phyloP scores from a whole-genome alignment of 2,113 vertebrate species.

The Hemiprocne comata region DNA sequence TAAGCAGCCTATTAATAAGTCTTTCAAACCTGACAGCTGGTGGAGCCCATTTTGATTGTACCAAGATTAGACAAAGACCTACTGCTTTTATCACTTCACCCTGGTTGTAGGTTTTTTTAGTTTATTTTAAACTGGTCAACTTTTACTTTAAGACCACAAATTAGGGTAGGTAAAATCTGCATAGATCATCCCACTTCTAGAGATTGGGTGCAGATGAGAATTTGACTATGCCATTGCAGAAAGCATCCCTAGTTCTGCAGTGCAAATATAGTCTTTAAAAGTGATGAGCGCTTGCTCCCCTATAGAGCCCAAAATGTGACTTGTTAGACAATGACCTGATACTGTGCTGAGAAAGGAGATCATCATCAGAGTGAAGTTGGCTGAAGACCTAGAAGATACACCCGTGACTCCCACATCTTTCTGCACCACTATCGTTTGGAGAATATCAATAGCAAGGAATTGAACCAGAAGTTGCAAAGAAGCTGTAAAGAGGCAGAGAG shows the following conservation, averaged over 20 bases:
- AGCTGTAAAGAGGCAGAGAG: neutral
- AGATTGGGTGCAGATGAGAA: neutral
- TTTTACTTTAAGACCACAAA: neutral
- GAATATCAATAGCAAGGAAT: neutral
- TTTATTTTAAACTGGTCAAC: neutral
- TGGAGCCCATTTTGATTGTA: neutral
- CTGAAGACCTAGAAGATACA: neutral
- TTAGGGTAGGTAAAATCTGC: neutral
- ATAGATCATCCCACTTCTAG: neutral
- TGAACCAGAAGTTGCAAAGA: neutral
- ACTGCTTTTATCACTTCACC: neutral
- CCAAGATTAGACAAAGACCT: neutral
- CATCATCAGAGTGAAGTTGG: neutral
- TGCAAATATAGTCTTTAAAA: neutral
- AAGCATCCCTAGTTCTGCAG: neutral
- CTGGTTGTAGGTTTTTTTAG: neutral
- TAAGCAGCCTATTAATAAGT: neutral
- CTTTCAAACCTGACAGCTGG: neutral
- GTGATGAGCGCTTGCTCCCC: neutral
- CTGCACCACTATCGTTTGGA: neutral
- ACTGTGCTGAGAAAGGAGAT: neutral
- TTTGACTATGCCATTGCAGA: neutral
- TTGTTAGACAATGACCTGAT: neutral
- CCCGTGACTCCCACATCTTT: neutral
- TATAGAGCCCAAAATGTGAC: accelerated